Conservation (phyloP, 2,888 invertebrate genomes). For the Theristus sp. region DNA sequence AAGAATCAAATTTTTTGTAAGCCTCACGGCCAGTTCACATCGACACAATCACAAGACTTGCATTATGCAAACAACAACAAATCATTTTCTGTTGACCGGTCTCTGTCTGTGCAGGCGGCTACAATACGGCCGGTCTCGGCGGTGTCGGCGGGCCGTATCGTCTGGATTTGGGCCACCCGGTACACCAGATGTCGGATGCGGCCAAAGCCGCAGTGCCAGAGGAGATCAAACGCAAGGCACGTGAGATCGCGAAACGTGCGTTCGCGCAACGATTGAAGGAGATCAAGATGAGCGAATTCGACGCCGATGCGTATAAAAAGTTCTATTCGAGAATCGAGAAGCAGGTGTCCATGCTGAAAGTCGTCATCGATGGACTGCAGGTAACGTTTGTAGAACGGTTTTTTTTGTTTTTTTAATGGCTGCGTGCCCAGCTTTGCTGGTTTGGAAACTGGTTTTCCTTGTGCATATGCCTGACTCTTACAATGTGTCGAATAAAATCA, state of each 20-base stretch:
- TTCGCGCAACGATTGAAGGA: slow-evolving; percentile 38
- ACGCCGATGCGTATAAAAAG: slow-evolving; percentile 64
- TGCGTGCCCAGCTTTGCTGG: too few species aligned
- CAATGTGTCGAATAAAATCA: too few species aligned
- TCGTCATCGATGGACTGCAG: slow-evolving; percentile 63
- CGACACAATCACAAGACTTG: too few species aligned
- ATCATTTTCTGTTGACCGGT: too few species aligned
- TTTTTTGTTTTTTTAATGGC: not conserved
- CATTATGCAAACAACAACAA: too few species aligned
- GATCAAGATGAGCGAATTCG: slow-evolving; percentile 83
- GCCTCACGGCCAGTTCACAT: too few species aligned
- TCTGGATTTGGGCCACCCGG: slow-evolving; percentile 75
- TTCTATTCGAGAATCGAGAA: slow-evolving; percentile 47
- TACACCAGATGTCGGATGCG: slow-evolving; percentile 67
- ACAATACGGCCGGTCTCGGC: slow-evolving; percentile 83
- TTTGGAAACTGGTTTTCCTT: too few species aligned
- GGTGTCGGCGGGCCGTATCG: slow-evolving; percentile 90
- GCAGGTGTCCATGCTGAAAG: slow-evolving; percentile 64
- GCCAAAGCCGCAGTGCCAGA: slow-evolving; percentile 79
- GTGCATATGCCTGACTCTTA: too few species aligned
- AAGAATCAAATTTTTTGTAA: too few species aligned
- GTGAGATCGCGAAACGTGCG: slow-evolving; percentile 66
- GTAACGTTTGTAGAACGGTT: slow-evolving; percentile 14
- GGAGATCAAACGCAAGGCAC: slow-evolving; percentile 58
- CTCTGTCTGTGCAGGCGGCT: slow-evolving; percentile 43